These are phyloP conservation scores for Andrena haemorrhoa DNA, from an alignment of 2,888 invertebrate genomes.

Conservation along the genomic window DNA sequence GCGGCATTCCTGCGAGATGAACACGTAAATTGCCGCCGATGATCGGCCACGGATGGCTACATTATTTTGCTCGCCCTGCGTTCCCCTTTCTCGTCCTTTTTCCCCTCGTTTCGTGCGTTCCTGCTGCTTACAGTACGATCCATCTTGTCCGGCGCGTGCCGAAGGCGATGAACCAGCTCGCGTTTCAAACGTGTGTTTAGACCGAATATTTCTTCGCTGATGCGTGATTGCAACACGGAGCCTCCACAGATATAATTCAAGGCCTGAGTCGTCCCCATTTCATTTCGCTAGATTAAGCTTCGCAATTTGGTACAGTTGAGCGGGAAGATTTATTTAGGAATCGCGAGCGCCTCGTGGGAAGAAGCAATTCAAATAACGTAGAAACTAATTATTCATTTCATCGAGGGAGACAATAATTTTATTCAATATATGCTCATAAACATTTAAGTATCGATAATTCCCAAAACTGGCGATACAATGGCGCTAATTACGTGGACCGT, in stretches of 20 bases:
- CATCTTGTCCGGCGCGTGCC: conserved; percentile 66
- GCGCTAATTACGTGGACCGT: conserved; percentile 18
- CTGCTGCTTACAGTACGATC: conserved; percentile 46
- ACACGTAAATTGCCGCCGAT: conserved; percentile 57
- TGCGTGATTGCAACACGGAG: conserved; percentile 46
- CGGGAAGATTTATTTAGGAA: neutral
- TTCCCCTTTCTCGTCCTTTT: conserved; percentile 27
- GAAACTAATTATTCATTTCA: too few species aligned
- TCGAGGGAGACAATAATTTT: too few species aligned
- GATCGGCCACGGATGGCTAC: conserved; percentile 28
- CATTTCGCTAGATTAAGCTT: neutral
- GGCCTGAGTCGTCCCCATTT: conserved; percentile 15
- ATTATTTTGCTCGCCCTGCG: conserved; percentile 50
- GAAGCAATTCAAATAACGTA: too few species aligned
- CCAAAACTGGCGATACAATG: conserved; percentile 15
- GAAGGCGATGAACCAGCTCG: conserved; percentile 47
- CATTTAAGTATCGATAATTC: neutral
- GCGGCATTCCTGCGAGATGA: conserved; percentile 55
- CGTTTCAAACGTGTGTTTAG: conserved; percentile 59
- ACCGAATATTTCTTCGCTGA: conserved; percentile 56
- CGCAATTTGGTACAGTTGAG: neutral
- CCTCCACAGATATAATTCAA: conserved; percentile 51
- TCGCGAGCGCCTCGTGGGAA: neutral
- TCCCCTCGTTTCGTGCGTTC: conserved; percentile 36
- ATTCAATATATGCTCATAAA: neutral